Percentiles rank a stretch among this genome's conserved stretches.
Evolutionary conservation across 2,113 vertebrate species (phyloP).

Genomic region (Micromys minutus): DNA sequence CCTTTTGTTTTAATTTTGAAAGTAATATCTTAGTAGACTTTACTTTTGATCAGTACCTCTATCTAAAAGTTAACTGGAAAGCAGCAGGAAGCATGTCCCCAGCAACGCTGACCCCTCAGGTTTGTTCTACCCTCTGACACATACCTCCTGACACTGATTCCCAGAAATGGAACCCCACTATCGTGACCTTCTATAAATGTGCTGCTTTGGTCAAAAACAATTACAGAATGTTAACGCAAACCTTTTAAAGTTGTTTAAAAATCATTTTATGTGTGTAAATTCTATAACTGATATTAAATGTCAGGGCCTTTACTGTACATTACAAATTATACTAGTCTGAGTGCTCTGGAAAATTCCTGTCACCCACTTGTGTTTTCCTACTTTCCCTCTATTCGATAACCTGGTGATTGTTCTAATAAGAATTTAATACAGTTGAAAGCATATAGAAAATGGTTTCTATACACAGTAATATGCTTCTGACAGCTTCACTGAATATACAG

Average conservation of each 20-base stretch:
- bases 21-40: background rate
- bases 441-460: background rate
- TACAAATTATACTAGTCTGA: background rate
- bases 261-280: background rate
- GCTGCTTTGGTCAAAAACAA: background rate
- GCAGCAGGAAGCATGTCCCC: background rate
- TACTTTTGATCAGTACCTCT: background rate
- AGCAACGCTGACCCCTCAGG: no score
- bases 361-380: background rate
- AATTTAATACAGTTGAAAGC: background rate
- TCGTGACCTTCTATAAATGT: background rate
- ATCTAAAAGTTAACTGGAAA: background rate
- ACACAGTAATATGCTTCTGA: background rate
- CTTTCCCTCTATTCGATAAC: background rate
- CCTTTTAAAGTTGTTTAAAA: background rate
- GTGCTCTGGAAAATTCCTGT: background rate
- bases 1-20: background rate
- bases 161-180: no score
- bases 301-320: no score
- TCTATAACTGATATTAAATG: background rate
- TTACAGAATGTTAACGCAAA: background rate
- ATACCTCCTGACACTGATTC: background rate
- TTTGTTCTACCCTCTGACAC: background rate
- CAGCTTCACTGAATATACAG: background rate
- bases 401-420: background rate